A percentile compares a stretch with the other conserved stretches of the same genome.
Evolutionary conservation across 2,888 invertebrate species (phyloP).

Genomic region (Mesorhabditis spiculigera): DNA sequence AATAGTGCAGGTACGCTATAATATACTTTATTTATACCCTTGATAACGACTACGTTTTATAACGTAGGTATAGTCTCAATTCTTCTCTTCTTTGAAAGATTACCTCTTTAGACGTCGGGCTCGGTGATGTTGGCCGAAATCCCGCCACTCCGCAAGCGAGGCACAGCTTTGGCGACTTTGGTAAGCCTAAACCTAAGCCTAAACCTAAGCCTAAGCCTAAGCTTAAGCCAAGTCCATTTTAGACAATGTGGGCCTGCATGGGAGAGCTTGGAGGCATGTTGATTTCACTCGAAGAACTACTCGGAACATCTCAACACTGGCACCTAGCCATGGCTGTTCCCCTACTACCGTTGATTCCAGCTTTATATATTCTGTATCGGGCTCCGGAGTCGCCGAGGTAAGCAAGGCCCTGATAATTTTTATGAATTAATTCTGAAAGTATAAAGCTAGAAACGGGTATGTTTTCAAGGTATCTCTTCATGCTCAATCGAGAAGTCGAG

Average conservation of each 20-base stretch:
- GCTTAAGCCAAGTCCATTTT: too few relatives aligned
- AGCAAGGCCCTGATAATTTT: too few relatives aligned
- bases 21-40: too few relatives aligned
- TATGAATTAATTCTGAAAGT: too few relatives aligned
- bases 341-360: constrained; percentile 33
- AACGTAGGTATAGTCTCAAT: too few relatives aligned
- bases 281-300: constrained; percentile 37
- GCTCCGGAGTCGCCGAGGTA: constrained; percentile 49
- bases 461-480: constrained; percentile 30
- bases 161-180: constrained; percentile 43
- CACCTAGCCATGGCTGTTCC: constrained; percentile 45
- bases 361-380: constrained; percentile 27
- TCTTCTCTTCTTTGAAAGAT: too few relatives aligned
- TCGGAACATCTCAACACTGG: constrained; percentile 38
- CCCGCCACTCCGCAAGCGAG: constrained; percentile 39
- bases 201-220: constrained; percentile 8
- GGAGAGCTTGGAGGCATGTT: constrained; percentile 48
- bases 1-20: constrained; percentile 34
- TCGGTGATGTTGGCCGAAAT: constrained; percentile 50
- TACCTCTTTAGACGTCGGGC: constrained; percentile 48
- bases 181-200: constrained; percentile 14
- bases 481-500: constrained; percentile 30
- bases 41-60: too few relatives aligned
- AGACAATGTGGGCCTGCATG: constrained; percentile 52
- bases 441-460: too few relatives aligned